phyloP scores from a whole-genome alignment of 1,140 invertebrate genomes.

The Elymnias hypermnestra region DNA sequence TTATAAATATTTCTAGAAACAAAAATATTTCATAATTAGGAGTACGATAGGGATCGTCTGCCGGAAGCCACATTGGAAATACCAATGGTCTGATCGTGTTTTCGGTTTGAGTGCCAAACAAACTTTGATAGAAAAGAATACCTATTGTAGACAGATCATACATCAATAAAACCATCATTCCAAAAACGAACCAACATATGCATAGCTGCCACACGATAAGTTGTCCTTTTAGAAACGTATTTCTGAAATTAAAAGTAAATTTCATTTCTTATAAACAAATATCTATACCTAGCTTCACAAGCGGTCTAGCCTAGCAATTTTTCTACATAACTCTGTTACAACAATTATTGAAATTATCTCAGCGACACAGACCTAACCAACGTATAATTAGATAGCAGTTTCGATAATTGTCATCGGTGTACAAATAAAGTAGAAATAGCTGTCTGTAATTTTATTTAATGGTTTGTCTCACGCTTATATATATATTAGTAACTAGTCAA shows the following conservation, averaged over 20 bases:
- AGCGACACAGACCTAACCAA: too few relatives aligned
- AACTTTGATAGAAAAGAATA: slow-evolving; percentile 29
- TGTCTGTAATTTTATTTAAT: not conserved
- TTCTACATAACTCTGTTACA: too few relatives aligned
- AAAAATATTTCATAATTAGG: slow-evolving; percentile 51
- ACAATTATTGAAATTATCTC: too few relatives aligned
- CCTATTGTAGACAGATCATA: slow-evolving; percentile 20
- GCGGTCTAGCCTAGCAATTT: too few relatives aligned
- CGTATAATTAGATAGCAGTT: too few relatives aligned
- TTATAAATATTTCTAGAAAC: slow-evolving; percentile 20
- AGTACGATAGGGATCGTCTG: slow-evolving; percentile 41
- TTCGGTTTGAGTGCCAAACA: slow-evolving; percentile 34
- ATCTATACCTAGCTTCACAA: too few relatives aligned
- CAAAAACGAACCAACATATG: slow-evolving; percentile 30
- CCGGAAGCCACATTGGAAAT: slow-evolving; percentile 44
- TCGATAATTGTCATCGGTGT: too few relatives aligned
- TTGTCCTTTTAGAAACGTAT: slow-evolving; percentile 34
- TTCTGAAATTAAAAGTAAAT: slow-evolving; percentile 28
- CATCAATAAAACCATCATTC: slow-evolving; percentile 7
- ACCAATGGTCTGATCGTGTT: slow-evolving; percentile 34
- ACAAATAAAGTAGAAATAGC: too few relatives aligned
- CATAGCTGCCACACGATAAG: slow-evolving; percentile 40
- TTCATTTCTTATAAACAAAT: not conserved
- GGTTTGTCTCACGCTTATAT: too few relatives aligned
- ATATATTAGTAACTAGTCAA: too few relatives aligned